These are phyloP conservation scores for Aplysia californica DNA, from an alignment of 1,140 invertebrate species.

Conservation along the genomic window DNA sequence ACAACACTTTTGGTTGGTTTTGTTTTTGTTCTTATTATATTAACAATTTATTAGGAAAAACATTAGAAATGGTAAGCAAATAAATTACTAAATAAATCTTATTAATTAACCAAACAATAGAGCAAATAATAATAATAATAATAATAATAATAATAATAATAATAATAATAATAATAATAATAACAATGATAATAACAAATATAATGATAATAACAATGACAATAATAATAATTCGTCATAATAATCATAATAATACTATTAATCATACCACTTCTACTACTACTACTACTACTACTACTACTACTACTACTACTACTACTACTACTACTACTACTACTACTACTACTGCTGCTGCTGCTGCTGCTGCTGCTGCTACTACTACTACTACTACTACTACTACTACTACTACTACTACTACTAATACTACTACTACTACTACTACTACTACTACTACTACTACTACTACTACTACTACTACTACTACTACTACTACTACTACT, in stretches of 20 bases:
- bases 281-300: conserved; percentile 18
- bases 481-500: conserved; percentile 27
- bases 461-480: conserved; percentile 30
- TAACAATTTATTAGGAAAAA: no score
- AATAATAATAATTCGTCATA: no score
- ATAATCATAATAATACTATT: no score
- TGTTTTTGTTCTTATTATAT: no score
- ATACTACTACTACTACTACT: no score
- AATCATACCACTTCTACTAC: background rate
- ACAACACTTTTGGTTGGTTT: no score
- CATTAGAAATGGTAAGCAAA: no score
- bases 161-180: background rate
- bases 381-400: conserved; percentile 35
- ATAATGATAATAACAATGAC: no score
- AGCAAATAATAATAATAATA: background rate
- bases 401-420: no score
- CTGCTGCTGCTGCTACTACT: conserved; percentile 25
- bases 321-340: background rate
- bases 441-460: conserved; percentile 30
- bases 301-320: conserved; percentile 18
- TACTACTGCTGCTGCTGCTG: background rate
- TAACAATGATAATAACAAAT: no score
- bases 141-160: background rate
- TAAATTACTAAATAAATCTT: no score
- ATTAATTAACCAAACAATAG: no score